phyloP scores from a whole-genome alignment of 2,797 vertebrate species.

The Tolypeutes matacus region DNA sequence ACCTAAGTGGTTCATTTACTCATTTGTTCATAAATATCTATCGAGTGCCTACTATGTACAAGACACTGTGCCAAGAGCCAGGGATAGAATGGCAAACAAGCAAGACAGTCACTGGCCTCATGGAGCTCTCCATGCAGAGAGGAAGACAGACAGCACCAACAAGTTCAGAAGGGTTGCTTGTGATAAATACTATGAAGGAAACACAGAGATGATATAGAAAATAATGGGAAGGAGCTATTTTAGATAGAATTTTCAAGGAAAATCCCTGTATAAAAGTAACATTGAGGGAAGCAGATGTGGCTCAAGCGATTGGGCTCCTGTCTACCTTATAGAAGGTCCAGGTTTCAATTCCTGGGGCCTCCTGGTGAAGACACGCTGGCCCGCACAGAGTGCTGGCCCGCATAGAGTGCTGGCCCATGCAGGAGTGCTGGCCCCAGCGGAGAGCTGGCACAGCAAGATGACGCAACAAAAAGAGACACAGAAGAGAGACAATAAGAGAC shows the following conservation, averaged over 20 bases:
- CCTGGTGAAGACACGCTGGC: too few relatives aligned
- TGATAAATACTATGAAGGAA: background rate
- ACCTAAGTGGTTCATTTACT: background rate
- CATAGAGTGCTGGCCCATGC: too few relatives aligned
- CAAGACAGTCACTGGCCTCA: background rate
- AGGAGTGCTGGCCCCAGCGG: too few relatives aligned
- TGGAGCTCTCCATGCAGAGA: background rate
- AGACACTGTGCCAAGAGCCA: background rate
- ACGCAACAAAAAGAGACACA: too few relatives aligned
- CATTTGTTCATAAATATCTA: background rate
- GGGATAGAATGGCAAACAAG: background rate
- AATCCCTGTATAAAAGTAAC: background rate
- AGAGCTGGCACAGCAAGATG: too few relatives aligned
- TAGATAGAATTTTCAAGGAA: constrained; percentile 29
- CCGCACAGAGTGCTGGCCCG: too few relatives aligned
- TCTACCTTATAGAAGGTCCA: too few relatives aligned
- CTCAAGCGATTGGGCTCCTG: too few relatives aligned
- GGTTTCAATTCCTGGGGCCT: too few relatives aligned
- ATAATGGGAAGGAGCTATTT: background rate
- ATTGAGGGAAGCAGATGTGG: too few relatives aligned
- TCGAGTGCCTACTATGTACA: background rate
- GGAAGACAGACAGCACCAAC: background rate
- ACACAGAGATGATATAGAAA: background rate
- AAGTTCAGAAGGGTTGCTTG: background rate
- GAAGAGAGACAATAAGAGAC: too few relatives aligned